Percentiles rank a stretch among this genome's conserved stretches.
phyloP scores from a whole-genome alignment of 2,113 vertebrate genomes.

The Rhombomys opimus region DNA sequence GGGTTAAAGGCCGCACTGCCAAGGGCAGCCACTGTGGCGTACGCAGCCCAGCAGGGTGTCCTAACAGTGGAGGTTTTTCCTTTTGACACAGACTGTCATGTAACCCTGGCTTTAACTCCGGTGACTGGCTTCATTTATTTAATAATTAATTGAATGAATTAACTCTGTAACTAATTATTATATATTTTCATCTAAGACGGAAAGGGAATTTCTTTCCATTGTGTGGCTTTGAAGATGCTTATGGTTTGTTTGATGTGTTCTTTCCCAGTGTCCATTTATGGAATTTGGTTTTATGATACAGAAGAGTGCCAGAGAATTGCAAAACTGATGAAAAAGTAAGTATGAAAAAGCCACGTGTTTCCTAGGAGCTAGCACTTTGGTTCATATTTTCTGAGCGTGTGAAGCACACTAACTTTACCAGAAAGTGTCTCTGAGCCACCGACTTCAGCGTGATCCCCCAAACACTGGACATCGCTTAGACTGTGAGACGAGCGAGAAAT shows the following conservation, averaged over 20 bases:
- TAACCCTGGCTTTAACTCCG: neutral
- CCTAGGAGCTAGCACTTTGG: conserved; percentile 48
- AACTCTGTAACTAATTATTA: neutral
- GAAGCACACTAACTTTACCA: conserved; percentile 56
- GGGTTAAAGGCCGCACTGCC: neutral
- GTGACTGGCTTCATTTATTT: neutral
- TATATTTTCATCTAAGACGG: neutral
- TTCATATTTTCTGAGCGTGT: conserved; percentile 54
- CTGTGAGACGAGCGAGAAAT: neutral
- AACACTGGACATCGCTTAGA: neutral
- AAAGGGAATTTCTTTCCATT: conserved; percentile 20
- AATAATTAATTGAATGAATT: neutral
- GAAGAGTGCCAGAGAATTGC: conserved; percentile 97
- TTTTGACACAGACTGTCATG: neutral
- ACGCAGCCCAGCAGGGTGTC: neutral
- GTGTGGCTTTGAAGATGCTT: conserved; percentile 76
- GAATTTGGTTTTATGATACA: conserved; percentile 99
- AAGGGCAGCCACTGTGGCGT: neutral
- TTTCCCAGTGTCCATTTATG: conserved; percentile 95
- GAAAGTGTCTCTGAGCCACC: neutral
- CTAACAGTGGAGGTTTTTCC: neutral
- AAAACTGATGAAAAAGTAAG: conserved; percentile 97
- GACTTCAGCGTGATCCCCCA: neutral
- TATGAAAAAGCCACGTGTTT: conserved; percentile 73
- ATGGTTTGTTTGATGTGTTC: conserved; percentile 81